These are phyloP conservation scores for Mionectes macconnelli DNA, from an alignment of 2,113 vertebrate species.

Conservation along the genomic window DNA sequence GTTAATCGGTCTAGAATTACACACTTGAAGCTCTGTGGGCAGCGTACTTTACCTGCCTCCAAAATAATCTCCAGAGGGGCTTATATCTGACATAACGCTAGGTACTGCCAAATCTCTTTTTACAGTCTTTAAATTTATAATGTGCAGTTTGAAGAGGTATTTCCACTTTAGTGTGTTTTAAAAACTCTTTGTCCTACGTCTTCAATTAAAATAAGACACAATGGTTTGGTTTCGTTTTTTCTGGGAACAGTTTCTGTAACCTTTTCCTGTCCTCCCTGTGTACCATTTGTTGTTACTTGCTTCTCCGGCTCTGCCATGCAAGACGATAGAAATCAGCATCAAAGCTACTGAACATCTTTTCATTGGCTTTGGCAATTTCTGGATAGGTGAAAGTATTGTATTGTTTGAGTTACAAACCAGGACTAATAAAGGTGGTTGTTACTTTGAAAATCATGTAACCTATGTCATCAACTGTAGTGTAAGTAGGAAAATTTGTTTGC, in stretches of 20 bases:
- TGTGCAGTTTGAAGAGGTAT: neutral
- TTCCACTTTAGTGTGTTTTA: neutral
- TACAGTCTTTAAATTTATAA: neutral
- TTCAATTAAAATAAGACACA: neutral
- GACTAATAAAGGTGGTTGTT: neutral
- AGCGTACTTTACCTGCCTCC: neutral
- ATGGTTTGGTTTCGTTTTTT: neutral
- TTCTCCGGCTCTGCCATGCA: rapidly evolving
- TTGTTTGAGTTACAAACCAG: neutral
- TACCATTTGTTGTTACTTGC: neutral
- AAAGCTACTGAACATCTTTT: neutral
- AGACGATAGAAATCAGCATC: neutral
- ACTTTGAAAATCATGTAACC: neutral
- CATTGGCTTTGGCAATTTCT: neutral
- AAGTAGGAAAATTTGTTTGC: neutral
- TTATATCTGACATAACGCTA: neutral
- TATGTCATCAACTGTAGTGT: neutral
- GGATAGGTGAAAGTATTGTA: neutral
- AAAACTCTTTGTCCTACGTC: neutral
- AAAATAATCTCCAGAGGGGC: neutral
- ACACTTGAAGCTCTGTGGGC: neutral
- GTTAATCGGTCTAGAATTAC: constrained; percentile 30
- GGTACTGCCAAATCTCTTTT: neutral
- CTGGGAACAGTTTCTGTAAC: neutral
- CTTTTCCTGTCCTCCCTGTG: rapidly evolving